Evolutionary conservation across 2,888 invertebrate species (phyloP).

Genomic region (Fragum fragum): DNA sequence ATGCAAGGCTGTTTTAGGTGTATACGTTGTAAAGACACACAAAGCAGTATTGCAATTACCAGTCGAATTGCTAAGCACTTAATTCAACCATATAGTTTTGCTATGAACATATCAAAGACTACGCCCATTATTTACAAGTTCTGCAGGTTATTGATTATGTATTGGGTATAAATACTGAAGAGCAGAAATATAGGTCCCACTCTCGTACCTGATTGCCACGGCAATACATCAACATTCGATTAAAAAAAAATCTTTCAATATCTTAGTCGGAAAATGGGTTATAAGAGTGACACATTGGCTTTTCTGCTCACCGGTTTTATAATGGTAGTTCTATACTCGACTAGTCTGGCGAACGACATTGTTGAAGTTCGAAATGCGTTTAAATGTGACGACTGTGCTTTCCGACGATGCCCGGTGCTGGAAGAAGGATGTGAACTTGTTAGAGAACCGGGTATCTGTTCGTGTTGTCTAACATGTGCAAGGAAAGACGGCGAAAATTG

Average conservation of each 20-base stretch:
- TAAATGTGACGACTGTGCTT: constrained; percentile 45
- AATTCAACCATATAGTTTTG: too few relatives aligned
- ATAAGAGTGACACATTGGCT: neutral
- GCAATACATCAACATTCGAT: neutral
- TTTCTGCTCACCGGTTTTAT: neutral
- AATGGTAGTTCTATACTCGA: neutral
- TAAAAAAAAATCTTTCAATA: neutral
- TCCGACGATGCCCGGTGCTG: constrained; percentile 43
- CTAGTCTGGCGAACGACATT: neutral
- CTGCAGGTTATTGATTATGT: neutral
- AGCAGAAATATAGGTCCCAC: neutral
- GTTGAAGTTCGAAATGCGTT: constrained; percentile 25
- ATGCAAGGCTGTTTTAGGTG: too few relatives aligned
- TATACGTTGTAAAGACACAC: too few relatives aligned
- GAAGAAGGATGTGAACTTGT: constrained; percentile 51
- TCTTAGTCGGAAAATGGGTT: neutral
- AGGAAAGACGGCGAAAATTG: constrained; percentile 51
- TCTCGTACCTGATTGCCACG: neutral
- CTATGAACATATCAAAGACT: neutral
- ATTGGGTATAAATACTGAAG: neutral
- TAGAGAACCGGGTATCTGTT: constrained; percentile 54
- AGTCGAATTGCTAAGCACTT: too few relatives aligned
- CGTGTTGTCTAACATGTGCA: constrained; percentile 58
- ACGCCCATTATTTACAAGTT: neutral
- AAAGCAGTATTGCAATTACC: too few relatives aligned